Base-by-base conservation (phyloP, 2,797 vertebrate species). In the Arrhamphus sclerolepis region DNA sequence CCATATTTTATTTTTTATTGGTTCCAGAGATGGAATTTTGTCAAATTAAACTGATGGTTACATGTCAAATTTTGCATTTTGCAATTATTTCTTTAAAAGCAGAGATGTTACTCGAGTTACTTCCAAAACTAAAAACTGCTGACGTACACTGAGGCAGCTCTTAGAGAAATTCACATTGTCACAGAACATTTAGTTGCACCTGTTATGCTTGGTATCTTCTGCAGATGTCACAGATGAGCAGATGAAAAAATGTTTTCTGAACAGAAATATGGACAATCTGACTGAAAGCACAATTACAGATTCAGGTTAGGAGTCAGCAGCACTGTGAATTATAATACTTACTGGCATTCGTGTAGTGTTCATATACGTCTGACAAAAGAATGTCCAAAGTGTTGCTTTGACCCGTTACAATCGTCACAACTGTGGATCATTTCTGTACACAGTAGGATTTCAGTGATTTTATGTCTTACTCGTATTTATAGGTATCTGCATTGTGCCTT, bases 271-370 rank as follows among this genome's bases (percentile, higher is more conserved):
- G 17, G 24, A 70, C 65, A 22, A 60, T 50, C 40, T 49, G 66
- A 63, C 59, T 4, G n/a, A 77, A 70, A 84, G 59, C 57, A 73
- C 76, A n/a, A 50, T 21, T 19, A 71, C 40, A 66, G 34, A 56
- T 34, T 61, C 19, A 70, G 56, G 28, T 51, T 24, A 47, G 57
- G 24, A 76, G 26, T 47, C 64, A 83, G 80, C 78, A 83, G 76
- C 80, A 46, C 60, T 46, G 34, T 47, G 51, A 64, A 50, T 56
- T 40, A 69, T 85, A 91, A 91, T 90, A 91, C 89, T 90, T 80
- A 71, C 78, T 85, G 83, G 82, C 62, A 72, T 72, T 73, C 17
- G 61, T 70, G 62, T 87, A 87, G 85, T 87, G 86, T 80, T 69
- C 31, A 50, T 73, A 54, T 19, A 57, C 17, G 49, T 54, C 39